Evolutionary conservation across 92 coral and sea anemone genomes (phyloP).

Genomic region (Pocillopora grandis): DNA sequence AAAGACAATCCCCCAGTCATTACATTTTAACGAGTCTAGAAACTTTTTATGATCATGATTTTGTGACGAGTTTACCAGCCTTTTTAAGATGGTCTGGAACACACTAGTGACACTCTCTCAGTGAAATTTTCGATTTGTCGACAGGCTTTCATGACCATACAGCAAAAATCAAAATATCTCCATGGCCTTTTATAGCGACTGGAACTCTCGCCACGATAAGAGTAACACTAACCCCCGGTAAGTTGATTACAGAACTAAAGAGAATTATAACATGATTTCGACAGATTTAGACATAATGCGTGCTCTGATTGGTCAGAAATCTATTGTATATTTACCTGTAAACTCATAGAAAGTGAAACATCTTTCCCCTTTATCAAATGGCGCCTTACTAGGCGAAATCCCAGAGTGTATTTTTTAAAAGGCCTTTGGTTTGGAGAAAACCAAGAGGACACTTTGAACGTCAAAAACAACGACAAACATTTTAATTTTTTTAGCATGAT

Average conservation of each 20-base stretch:
- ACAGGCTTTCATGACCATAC: neutral
- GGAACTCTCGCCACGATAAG: neutral
- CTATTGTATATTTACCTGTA: neutral
- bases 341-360: neutral
- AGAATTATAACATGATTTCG: neutral
- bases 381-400: no score
- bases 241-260: neutral
- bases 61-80: neutral
- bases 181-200: conserved; percentile 12
- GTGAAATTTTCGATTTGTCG: neutral
- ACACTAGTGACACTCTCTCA: no score
- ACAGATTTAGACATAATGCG: neutral
- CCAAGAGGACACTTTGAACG: no score
- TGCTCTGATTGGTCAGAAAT: neutral
- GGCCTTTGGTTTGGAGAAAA: no score
- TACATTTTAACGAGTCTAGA: neutral
- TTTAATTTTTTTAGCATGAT: no score
- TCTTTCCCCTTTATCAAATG: no score
- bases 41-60: neutral
- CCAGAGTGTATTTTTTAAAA: no score
- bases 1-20: neutral
- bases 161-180: neutral
- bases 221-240: conserved; percentile 11
- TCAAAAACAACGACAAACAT: no score
- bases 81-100: no score